Base-by-base conservation (phyloP, 2,888 invertebrate genomes). In the Eupsilia transversa region DNA sequence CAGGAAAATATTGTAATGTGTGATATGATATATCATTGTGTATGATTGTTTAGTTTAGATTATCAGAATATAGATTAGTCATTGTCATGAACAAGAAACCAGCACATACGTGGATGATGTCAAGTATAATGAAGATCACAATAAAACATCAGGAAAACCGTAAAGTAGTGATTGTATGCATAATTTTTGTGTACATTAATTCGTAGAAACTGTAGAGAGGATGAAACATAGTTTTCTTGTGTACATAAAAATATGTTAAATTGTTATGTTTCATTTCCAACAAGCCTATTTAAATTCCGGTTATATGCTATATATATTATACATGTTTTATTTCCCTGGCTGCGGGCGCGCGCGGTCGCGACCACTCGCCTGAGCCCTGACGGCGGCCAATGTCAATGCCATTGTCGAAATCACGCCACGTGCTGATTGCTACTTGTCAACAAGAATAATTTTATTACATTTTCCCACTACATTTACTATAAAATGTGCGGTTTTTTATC, bases 311-410 rank as follows among this genome's bases (percentile, higher is more conserved):
- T 33, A 30, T 46, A 12, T 30, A 59, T 14, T 46, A 67, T 33
- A 17, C 23, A 64, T 63, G 66, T 71, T 72, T 72, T 70, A 65
- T 74, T 73, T 67, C 57, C n/a, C 38, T 59, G 23, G 20, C 30
- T 46, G 57, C 69, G 65, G 41, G 61, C 69, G 74, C 69, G 60
- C 63, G 77, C 60, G 79, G 74, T 63, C 80, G 77, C 77, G 74
- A 77, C 80, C 82, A 87, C 73, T 85, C 86, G 77, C 49, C 86
- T 66, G 78, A 83, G 86, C 87, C 88, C 87, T 88, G 88, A 75
- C 86, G 74, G 84, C 88, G 90, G 89, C 89, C 93, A 93, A 92
- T 94, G 94, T 94, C 95, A 95, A 93, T 94, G 94, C 91, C 94
- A 93, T 88, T 92, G 92, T 90, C 92, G 88, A 92, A 93, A 89